Percentiles rank a stretch among this genome's conserved stretches.
Evolutionary conservation across 2,888 invertebrate genomes (phyloP).

Genomic region (Herminia tarsipennalis): DNA sequence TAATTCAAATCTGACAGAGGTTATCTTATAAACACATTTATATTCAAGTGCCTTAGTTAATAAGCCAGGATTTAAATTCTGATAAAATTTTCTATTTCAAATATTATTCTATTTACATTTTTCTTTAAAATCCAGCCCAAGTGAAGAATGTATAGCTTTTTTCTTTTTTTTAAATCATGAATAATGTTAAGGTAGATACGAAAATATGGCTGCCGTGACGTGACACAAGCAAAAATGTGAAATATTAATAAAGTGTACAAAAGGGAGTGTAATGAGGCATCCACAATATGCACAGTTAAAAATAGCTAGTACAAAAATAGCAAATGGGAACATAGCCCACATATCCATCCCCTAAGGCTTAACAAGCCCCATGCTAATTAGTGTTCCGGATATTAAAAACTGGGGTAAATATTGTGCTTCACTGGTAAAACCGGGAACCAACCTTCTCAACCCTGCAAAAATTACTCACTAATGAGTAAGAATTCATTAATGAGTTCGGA

Average conservation of each 20-base stretch:
- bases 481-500: conserved; percentile 34
- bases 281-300: conserved; percentile 38
- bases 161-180: too few relatives aligned
- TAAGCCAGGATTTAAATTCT: too few relatives aligned
- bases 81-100: too few relatives aligned
- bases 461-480: conserved; percentile 10
- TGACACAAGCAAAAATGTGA: too few relatives aligned
- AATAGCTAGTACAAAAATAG: conserved; percentile 52
- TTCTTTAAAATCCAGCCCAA: too few relatives aligned
- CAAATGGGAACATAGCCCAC: conserved; percentile 32
- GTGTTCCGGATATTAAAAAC: conserved; percentile 31
- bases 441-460: background rate
- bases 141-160: too few relatives aligned
- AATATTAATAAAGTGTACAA: too few relatives aligned
- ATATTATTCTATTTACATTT: too few relatives aligned
- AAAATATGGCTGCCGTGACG: too few relatives aligned
- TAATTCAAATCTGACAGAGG: conserved; percentile 7
- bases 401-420: conserved; percentile 1
- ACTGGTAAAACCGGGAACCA: conserved; percentile 7
- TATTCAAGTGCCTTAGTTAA: background rate
- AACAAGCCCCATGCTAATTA: conserved; percentile 22
- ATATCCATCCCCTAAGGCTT: conserved; percentile 18
- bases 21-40: background rate
- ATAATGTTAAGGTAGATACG: too few relatives aligned
- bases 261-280: conserved; percentile 44